phyloP scores from a whole-genome alignment of 2,113 vertebrate genomes.

The Bambusicola thoracicus region DNA sequence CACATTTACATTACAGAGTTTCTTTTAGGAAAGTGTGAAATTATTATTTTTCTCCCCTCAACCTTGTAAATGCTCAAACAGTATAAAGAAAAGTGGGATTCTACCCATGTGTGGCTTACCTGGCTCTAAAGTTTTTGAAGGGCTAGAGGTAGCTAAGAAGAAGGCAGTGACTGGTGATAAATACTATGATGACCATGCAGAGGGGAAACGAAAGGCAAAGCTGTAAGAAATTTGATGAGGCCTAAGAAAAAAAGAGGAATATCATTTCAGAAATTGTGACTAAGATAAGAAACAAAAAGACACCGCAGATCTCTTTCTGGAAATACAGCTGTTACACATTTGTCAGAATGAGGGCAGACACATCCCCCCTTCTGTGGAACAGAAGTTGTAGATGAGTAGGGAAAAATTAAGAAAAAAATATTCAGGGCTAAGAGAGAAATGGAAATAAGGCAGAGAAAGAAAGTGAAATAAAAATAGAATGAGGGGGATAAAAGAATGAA shows the following conservation, averaged over 20 bases:
- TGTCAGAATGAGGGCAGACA: background rate
- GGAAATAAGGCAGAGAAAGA: background rate
- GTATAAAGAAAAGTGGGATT: background rate
- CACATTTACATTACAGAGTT: rapidly evolving
- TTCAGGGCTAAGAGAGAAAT: background rate
- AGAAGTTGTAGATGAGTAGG: background rate
- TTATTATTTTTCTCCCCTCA: background rate
- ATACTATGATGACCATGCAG: background rate
- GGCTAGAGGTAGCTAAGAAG: background rate
- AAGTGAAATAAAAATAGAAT: background rate
- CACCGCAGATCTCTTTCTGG: background rate
- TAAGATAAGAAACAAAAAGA: background rate
- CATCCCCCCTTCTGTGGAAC: background rate
- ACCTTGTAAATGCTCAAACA: background rate
- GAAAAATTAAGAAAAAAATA: background rate
- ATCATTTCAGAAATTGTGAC: background rate
- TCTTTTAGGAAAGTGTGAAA: background rate
- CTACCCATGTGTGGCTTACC: background rate
- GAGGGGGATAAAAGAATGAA: background rate
- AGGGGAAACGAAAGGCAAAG: background rate
- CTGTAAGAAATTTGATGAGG: background rate
- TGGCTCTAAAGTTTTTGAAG: background rate
- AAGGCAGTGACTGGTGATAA: background rate
- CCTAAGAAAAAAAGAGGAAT: background rate
- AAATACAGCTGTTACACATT: background rate